Evolutionary conservation across 2,888 invertebrate genomes (phyloP), one percentile per base, ranked within the genome.

Genomic region (Plemyria rubiginata): DNA sequence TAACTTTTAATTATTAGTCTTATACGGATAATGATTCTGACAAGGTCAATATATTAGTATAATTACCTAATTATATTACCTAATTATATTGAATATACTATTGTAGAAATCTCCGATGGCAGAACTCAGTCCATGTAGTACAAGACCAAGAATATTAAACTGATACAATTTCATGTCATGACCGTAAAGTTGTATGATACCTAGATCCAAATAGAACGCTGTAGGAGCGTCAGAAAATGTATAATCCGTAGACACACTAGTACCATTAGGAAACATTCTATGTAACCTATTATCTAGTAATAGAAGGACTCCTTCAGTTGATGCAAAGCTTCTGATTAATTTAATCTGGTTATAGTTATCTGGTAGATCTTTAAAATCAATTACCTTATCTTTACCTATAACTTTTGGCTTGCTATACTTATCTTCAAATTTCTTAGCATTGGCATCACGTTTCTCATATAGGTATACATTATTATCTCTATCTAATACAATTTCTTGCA

Each of bases 221-320:
- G 64, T 56, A 11, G 64, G 64, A 5, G 29, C 52, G 4, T 49
- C 53, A n/a, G 53, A n/a, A 5, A 64, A 64, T 53, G 15, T 16
- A 13, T 13, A 64, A 8, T 43, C 40, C 9, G 60, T 56, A n/a
- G 11, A 3, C 3, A 29, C 49, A 15, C 56, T 64, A 11, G 52
- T 60, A 12, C 64, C 64, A 28, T 64, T 60, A 0, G 60, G 6
- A 38, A 60, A 64, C 8, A 64, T 12, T 53, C 48, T 60, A 49
- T 60, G 60, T 0, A 64, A 16, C 8, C 11, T 41, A 29, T 60
- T 60, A n/a, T 64, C 45, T 11, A 60, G 15, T 4, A 64, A 4
- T 9, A 60, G 6, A 13, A 60, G 15, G 0, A 43, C 60, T 28
- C 63, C 63, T 36, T 59, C 59, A 28, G 59, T 8, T 1, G 36